A percentile compares a stretch with the other conserved stretches of the same genome.
These are phyloP conservation scores for Anableps anableps DNA, from an alignment of 2,797 vertebrate species.

Conservation along the genomic window DNA sequence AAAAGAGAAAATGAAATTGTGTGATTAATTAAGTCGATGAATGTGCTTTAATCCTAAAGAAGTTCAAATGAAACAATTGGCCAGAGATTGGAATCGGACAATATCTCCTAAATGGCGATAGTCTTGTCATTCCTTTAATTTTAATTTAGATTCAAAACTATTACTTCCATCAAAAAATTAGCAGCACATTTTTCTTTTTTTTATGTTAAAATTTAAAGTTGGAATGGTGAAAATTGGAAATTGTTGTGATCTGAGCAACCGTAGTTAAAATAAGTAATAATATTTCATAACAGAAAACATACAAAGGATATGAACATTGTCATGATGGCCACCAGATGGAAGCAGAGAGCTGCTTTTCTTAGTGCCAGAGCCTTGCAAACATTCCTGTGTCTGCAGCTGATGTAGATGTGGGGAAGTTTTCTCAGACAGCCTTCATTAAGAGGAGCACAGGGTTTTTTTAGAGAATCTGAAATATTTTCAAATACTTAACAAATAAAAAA, in stretches of 20 bases:
- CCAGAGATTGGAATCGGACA: background rate
- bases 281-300: background rate
- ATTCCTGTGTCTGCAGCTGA: constrained; percentile 38
- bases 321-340: constrained; percentile 63
- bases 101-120: background rate
- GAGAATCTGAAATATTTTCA: background rate
- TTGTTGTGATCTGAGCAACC: background rate
- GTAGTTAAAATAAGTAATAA: background rate
- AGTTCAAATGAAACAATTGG: background rate
- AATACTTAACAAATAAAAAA: background rate
- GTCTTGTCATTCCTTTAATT: background rate
- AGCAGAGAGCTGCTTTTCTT: constrained; percentile 53
- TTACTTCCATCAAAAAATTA: background rate
- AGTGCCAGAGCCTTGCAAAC: constrained; percentile 28
- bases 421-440: constrained; percentile 17
- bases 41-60: background rate
- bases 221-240: background rate
- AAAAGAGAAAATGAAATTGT: constrained; percentile 8
- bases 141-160: background rate
- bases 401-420: constrained; percentile 25
- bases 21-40: background rate
- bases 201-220: background rate
- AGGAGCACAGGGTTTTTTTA: background rate
- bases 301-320: constrained; percentile 19
- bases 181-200: background rate